Evolutionary conservation across 2,797 vertebrate genomes (phyloP).

Genomic region (Enteromius mattozi): DNA sequence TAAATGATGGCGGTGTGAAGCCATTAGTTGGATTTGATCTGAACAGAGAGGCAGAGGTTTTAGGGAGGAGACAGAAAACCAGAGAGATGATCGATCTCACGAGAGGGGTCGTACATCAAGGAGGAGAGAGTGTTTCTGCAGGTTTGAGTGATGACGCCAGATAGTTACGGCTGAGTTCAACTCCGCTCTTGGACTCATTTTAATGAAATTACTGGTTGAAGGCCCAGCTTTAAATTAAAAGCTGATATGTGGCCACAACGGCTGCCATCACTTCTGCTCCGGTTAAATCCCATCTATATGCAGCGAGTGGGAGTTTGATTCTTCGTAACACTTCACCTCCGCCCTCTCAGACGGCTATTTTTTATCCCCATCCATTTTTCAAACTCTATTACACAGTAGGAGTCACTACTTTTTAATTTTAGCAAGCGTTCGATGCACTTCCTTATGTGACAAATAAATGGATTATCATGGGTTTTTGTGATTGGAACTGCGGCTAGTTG

Average conservation of each 20-base stretch:
- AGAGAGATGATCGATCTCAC: conserved; percentile 47
- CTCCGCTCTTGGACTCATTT: conserved; percentile 35
- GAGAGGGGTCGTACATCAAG: conserved; percentile 37
- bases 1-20: conserved; percentile 49
- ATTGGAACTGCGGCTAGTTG: conserved; percentile 15
- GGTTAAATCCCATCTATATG: conserved; percentile 43
- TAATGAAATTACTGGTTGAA: conserved; percentile 57
- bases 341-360: conserved; percentile 12
- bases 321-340: conserved; percentile 30
- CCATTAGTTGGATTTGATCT: conserved; percentile 48
- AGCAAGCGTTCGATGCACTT: background rate
- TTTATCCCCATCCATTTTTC: conserved; percentile 35
- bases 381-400: conserved; percentile 15
- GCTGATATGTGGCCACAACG: conserved; percentile 47
- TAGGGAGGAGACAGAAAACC: conserved; percentile 38
- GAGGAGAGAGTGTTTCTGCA: conserved; percentile 41
- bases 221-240: conserved; percentile 50
- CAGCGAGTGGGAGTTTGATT: conserved; percentile 25
- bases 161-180: conserved; percentile 39
- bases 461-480: conserved; percentile 17
- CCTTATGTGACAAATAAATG: conserved; percentile 13
- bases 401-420: conserved; percentile 32
- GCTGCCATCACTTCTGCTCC: conserved; percentile 43
- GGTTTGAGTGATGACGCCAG: conserved; percentile 33
- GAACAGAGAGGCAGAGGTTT: conserved; percentile 44